phyloP scores from a whole-genome alignment of 1,140 invertebrate genomes.

The Galendromus occidentalis region DNA sequence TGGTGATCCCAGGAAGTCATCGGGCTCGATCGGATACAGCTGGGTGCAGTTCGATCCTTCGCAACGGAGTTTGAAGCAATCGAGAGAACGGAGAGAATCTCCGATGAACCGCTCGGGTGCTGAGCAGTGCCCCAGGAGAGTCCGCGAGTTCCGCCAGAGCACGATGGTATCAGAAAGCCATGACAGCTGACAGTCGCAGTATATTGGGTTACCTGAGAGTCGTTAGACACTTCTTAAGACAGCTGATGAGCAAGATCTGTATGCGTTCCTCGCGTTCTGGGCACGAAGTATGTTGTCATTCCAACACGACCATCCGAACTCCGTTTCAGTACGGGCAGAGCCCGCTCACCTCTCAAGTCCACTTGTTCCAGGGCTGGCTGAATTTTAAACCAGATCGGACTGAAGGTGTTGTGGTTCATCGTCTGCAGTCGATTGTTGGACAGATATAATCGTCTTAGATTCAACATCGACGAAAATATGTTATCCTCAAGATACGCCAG shows the following conservation, averaged over 20 bases:
- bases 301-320: too few relatives aligned
- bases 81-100: neutral
- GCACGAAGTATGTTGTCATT: too few relatives aligned
- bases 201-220: neutral
- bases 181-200: neutral
- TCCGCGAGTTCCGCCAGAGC: neutral
- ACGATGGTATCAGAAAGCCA: neutral
- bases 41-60: neutral
- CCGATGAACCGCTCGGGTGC: neutral
- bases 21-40: neutral
- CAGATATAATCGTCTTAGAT: neutral
- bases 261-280: too few relatives aligned
- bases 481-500: neutral
- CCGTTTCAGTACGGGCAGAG: too few relatives aligned
- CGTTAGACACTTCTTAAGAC: too few relatives aligned
- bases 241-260: too few relatives aligned
- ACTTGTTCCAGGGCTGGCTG: neutral
- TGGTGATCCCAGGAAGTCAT: neutral
- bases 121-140: neutral
- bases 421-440: neutral
- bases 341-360: neutral
- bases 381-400: constrained; percentile 1
- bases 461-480: neutral
- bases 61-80: neutral
- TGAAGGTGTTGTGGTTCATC: neutral